phyloP scores from a whole-genome alignment of 2,888 invertebrate species.

The Metellina segmentata region DNA sequence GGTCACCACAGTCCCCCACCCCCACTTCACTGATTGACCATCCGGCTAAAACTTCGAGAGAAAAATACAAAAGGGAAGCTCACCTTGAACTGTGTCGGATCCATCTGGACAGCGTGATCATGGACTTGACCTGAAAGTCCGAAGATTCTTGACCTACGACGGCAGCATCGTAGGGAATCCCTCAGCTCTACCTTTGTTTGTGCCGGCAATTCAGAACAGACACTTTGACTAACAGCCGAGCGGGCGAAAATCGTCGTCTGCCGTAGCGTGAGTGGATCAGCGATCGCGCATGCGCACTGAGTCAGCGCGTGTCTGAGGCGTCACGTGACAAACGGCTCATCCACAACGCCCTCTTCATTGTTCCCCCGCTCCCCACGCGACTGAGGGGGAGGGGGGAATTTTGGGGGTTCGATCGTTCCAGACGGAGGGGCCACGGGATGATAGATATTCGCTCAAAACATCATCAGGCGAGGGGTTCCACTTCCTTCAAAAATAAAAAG shows the following conservation, averaged over 20 bases:
- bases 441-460: not conserved
- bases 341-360: conserved; percentile 50
- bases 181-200: conserved; percentile 5
- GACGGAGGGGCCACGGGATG: conserved; percentile 19
- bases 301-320: conserved; percentile 66
- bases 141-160: conserved; percentile 11
- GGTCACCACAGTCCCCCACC: no score
- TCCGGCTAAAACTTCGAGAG: no score
- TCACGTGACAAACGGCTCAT: conserved; percentile 66
- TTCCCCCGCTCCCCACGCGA: conserved; percentile 38
- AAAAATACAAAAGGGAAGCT: not conserved
- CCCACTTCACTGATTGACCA: no score
- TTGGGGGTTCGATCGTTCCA: conserved; percentile 53
- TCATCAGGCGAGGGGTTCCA: not conserved
- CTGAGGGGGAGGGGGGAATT: conserved; percentile 17
- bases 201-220: not conserved
- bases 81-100: conserved; percentile 53
- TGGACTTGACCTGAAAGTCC: conserved; percentile 34
- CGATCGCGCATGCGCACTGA: conserved; percentile 65
- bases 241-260: conserved; percentile 53
- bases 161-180: conserved; percentile 18
- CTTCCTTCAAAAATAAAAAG: conserved; percentile 22
- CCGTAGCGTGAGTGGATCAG: conserved; percentile 29
- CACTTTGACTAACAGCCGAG: conserved; percentile 24
- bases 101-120: conserved; percentile 28